phyloP scores from a whole-genome alignment of 2,113 vertebrate species.

The Strix uralensis region DNA sequence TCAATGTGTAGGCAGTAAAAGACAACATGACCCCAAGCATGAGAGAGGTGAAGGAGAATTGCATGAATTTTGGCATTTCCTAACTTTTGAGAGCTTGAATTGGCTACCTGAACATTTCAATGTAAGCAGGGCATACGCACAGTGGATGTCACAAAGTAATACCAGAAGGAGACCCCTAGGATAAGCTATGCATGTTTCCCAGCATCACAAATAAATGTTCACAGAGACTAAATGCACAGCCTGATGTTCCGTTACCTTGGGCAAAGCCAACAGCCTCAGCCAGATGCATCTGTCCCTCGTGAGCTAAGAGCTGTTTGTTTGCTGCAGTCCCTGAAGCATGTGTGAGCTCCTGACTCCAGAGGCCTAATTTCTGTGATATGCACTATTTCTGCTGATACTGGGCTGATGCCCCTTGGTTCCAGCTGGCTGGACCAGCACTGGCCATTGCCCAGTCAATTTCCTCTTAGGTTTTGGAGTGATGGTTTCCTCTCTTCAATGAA shows the following conservation, averaged over 20 bases:
- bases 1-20: constrained; percentile 44
- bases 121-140: neutral
- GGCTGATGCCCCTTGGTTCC: neutral
- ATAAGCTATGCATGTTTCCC: neutral
- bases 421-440: neutral
- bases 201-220: neutral
- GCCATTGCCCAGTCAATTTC: neutral
- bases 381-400: neutral
- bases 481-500: neutral
- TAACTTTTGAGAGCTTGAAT: neutral
- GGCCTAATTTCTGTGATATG: neutral
- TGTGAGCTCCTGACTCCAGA: neutral
- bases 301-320: neutral
- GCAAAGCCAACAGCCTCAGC: neutral
- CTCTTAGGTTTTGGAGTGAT: neutral
- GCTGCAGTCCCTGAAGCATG: neutral
- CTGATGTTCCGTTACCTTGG: neutral
- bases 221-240: neutral
- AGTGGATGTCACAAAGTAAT: neutral
- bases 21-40: constrained; percentile 37
- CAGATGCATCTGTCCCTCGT: neutral
- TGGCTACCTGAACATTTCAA: neutral
- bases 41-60: constrained; percentile 21
- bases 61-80: constrained; percentile 9
- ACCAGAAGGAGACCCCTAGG: neutral